Percentiles rank a stretch among this genome's conserved stretches.
Evolutionary conservation across 2,113 vertebrate genomes (phyloP).

Genomic region (Lepus timidus): DNA sequence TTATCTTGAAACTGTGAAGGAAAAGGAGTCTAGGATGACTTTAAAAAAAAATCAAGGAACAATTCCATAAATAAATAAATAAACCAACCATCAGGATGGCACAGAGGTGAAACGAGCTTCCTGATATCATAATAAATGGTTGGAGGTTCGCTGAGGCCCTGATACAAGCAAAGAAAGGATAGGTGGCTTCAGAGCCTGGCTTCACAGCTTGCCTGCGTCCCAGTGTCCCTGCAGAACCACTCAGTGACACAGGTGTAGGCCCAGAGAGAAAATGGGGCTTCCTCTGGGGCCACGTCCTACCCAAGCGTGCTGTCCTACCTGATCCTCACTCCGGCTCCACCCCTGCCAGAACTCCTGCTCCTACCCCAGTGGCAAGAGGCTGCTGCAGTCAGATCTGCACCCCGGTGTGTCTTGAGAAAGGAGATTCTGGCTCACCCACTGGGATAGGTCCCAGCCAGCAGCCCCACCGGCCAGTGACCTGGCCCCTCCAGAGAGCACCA

Average conservation of each 20-base stretch:
- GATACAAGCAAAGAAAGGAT: background rate
- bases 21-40: background rate
- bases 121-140: background rate
- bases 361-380: accelerated
- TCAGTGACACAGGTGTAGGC: background rate
- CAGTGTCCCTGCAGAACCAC: background rate
- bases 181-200: background rate
- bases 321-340: too few species aligned
- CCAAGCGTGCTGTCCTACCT: background rate
- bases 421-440: too few species aligned
- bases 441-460: background rate
- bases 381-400: background rate
- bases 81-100: background rate
- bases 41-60: background rate
- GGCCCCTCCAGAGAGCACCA: background rate
- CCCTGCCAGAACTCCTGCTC: too few species aligned
- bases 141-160: background rate
- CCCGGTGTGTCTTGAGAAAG: too few species aligned
- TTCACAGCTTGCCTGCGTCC: background rate
- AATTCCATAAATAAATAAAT: background rate
- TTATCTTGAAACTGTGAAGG: background rate
- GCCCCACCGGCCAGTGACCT: background rate
- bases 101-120: background rate
- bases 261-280: background rate
- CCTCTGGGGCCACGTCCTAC: background rate